A percentile compares a stretch with the other conserved stretches of the same genome.
Conservation (phyloP, 2,797 vertebrate species). For the Sparus aurata region DNA sequence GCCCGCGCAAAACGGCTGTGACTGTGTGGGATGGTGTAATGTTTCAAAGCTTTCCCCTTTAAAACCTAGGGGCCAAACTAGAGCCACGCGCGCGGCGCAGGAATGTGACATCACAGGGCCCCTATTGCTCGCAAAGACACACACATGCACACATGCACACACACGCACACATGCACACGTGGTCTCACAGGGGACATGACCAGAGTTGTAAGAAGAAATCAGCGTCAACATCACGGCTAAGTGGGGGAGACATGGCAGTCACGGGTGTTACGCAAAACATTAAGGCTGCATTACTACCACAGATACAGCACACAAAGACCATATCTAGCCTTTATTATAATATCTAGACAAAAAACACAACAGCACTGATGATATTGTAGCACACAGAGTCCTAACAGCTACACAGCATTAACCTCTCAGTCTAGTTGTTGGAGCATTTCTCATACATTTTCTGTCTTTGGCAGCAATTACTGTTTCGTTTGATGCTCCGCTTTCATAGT, state of each 20-base stretch:
- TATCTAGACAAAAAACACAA: slow-evolving; percentile 27
- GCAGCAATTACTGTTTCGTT: slow-evolving; percentile 72
- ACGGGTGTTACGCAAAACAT: slow-evolving; percentile 76
- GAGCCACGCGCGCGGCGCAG: slow-evolving; percentile 85
- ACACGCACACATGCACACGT: slow-evolving; percentile 50
- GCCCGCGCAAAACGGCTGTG: slow-evolving; percentile 22
- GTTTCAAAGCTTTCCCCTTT: slow-evolving; percentile 88
- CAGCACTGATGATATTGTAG: slow-evolving; percentile 29
- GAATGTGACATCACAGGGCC: slow-evolving; percentile 88
- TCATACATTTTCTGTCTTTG: slow-evolving; percentile 62
- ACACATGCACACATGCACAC: slow-evolving; percentile 20
- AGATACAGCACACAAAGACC: slow-evolving; percentile 36
- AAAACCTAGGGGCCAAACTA: slow-evolving; percentile 85
- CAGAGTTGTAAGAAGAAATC: slow-evolving; percentile 80
- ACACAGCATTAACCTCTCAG: slow-evolving; percentile 20
- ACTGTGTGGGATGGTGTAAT: slow-evolving; percentile 79
- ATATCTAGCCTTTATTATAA: slow-evolving; percentile 38
- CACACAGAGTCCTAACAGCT: slow-evolving; percentile 19
- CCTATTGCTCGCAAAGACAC: slow-evolving; percentile 46
- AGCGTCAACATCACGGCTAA: slow-evolving; percentile 78
- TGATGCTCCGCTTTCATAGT: slow-evolving; percentile 62
- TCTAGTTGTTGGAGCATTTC: slow-evolving; percentile 40
- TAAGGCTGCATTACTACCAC: slow-evolving; percentile 60
- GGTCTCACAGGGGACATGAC: slow-evolving; percentile 77
- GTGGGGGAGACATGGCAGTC: slow-evolving; percentile 74